These are phyloP conservation scores for Laothoe populi DNA, from an alignment of 2,888 invertebrate species.

Conservation along the genomic window DNA sequence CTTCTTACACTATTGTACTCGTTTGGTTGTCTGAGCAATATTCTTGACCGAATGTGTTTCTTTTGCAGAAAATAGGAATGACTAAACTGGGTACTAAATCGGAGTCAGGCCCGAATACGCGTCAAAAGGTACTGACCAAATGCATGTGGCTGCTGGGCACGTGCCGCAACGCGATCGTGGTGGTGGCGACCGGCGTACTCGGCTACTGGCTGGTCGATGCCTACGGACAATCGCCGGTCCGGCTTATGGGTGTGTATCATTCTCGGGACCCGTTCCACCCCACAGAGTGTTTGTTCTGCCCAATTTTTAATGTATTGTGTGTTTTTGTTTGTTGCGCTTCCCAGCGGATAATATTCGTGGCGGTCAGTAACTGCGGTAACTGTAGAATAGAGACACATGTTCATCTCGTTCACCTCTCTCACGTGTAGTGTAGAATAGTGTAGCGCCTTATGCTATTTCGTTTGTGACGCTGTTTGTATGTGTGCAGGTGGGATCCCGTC, in stretches of 20 bases:
- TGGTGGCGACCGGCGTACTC: constrained; percentile 89
- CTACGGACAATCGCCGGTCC: constrained; percentile 85
- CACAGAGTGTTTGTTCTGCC: neutral
- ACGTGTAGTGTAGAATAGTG: neutral
- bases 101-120: constrained; percentile 78
- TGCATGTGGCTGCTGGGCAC: constrained; percentile 91
- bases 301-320: constrained; percentile 17
- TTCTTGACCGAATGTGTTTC: neutral
- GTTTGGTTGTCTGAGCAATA: neutral
- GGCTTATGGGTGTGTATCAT: constrained; percentile 86
- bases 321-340: constrained; percentile 51
- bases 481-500: constrained; percentile 87
- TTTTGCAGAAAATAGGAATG: constrained; percentile 86
- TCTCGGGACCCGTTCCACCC: constrained; percentile 3
- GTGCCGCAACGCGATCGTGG: constrained; percentile 93
- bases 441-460: no score
- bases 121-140: constrained; percentile 86
- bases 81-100: constrained; percentile 85
- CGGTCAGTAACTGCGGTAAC: constrained; percentile 66
- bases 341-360: constrained; percentile 65
- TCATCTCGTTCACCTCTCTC: neutral
- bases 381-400: constrained; percentile 32
- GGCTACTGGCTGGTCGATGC: constrained; percentile 86
- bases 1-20: neutral
- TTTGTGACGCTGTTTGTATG: neutral